Percentiles rank a stretch among this genome's conserved stretches.
phyloP scores from a whole-genome alignment of 2,888 invertebrate genomes.

The Trimorus sp. region DNA sequence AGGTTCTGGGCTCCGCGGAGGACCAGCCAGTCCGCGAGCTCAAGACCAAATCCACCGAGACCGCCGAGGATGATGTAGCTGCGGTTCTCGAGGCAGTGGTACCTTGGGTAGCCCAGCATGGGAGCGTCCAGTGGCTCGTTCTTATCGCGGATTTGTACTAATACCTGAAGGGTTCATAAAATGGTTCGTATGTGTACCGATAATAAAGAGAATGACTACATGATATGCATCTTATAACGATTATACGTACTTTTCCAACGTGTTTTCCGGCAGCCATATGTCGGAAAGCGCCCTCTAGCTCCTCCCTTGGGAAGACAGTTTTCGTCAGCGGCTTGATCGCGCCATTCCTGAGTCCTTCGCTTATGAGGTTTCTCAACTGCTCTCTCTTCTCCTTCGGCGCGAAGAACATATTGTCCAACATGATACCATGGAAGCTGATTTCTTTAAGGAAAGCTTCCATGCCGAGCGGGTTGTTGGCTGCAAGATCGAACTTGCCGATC shows the following conservation, averaged over 20 bases:
- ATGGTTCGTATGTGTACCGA: no score
- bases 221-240: not conserved
- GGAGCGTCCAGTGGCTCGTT: conserved; percentile 65
- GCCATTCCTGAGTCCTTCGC: conserved; percentile 86
- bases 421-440: conserved; percentile 89
- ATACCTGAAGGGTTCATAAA: conserved; percentile 62
- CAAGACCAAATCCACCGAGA: conserved; percentile 95
- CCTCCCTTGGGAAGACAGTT: conserved; percentile 84
- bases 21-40: conserved; percentile 93
- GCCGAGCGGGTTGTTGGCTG: conserved; percentile 85
- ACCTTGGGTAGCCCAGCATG: conserved; percentile 82
- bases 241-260: conserved; percentile 87
- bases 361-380: conserved; percentile 83
- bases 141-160: conserved; percentile 74
- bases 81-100: conserved; percentile 82
- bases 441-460: conserved; percentile 88
- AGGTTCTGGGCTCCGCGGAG: conserved; percentile 90
- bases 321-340: conserved; percentile 83
- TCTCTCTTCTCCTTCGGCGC: conserved; percentile 82
- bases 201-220: no score
- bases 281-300: conserved; percentile 88
- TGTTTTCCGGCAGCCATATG: conserved; percentile 88
- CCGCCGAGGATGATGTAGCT: conserved; percentile 89
- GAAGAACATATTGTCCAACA: conserved; percentile 87
- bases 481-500: conserved; percentile 93